Conservation (phyloP, 1,140 invertebrate genomes). For the Patella vulgata region DNA sequence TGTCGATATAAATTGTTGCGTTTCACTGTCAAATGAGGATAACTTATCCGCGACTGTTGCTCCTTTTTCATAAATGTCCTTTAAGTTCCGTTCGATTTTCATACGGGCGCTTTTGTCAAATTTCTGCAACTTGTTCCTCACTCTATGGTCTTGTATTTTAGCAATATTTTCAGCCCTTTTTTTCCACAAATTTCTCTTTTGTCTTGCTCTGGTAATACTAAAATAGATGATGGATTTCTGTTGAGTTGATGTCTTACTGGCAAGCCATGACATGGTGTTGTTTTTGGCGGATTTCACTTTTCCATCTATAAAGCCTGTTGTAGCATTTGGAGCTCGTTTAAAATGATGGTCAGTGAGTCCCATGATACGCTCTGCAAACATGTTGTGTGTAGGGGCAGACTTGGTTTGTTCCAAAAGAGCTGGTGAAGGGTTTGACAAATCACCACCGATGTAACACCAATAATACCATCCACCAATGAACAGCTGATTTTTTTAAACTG, state of each 20-base stretch:
- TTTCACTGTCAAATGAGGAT: too few relatives aligned
- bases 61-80: too few relatives aligned
- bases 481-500: not conserved
- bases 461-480: not conserved
- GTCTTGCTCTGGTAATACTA: not conserved
- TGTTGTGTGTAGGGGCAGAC: conserved; percentile 6
- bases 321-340: not conserved
- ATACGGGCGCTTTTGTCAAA: too few relatives aligned
- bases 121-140: too few relatives aligned
- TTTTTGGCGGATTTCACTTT: not conserved
- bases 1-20: too few relatives aligned
- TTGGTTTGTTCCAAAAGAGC: not conserved
- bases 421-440: not conserved
- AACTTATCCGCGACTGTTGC: too few relatives aligned
- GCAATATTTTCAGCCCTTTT: too few relatives aligned
- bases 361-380: not conserved
- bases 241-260: not conserved
- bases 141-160: too few relatives aligned
- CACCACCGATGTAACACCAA: not conserved
- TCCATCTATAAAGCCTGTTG: not conserved
- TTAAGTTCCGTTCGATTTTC: too few relatives aligned
- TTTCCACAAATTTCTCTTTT: too few relatives aligned
- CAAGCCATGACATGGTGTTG: not conserved
- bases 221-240: not conserved
- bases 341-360: not conserved